A percentile compares a stretch with the other conserved stretches of the same genome.
These are phyloP conservation scores for Sciurus vulgaris DNA, from an alignment of 2,797 vertebrate genomes.

Conservation along the genomic window DNA sequence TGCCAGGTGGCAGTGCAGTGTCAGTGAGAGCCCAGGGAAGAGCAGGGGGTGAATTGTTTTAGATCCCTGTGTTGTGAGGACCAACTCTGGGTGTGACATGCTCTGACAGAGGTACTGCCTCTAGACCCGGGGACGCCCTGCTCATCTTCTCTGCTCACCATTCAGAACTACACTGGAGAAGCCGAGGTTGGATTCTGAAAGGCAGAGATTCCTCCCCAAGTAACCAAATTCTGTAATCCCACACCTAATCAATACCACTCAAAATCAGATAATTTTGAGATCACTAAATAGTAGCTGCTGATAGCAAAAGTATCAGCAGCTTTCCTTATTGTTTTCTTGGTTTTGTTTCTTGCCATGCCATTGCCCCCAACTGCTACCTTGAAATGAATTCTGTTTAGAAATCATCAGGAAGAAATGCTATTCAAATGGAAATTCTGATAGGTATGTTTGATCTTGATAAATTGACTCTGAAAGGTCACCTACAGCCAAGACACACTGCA, in stretches of 20 bases:
- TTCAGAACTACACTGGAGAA: not conserved
- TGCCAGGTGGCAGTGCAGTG: not conserved
- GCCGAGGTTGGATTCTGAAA: not conserved
- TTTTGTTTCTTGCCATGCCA: not conserved
- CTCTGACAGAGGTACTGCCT: accelerated
- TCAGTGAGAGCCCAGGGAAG: not conserved
- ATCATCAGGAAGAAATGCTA: not conserved
- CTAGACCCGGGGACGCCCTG: accelerated
- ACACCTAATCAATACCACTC: not conserved
- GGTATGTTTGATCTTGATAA: not conserved
- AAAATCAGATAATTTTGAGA: not conserved
- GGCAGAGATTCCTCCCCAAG: not conserved
- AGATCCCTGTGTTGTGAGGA: not conserved
- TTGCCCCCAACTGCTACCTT: not conserved
- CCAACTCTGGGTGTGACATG: not conserved
- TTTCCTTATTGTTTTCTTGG: not conserved
- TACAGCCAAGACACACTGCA: not conserved
- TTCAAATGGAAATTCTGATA: not conserved
- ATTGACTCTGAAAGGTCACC: not conserved
- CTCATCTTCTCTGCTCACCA: not conserved
- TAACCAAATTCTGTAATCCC: not conserved
- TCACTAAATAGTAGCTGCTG: not conserved
- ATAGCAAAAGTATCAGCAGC: not conserved
- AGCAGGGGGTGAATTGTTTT: too few relatives aligned
- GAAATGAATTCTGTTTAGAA: conserved; percentile 7